Evolutionary conservation across 2,888 invertebrate genomes (phyloP), one percentile per base, ranked within the genome.

Genomic region (Nezara viridula): DNA sequence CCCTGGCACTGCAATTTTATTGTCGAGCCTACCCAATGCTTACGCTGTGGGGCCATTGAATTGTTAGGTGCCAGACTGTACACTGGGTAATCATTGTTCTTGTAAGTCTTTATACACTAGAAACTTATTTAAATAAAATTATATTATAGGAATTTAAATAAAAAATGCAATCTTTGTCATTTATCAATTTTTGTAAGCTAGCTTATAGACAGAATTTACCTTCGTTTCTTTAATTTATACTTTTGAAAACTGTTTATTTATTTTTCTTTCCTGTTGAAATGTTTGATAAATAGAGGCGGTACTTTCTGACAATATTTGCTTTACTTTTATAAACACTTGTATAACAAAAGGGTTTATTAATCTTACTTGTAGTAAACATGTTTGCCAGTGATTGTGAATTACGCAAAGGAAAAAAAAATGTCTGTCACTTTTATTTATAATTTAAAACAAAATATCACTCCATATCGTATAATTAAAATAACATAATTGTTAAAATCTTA

Each of bases 311-410:
- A 77, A 77, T 77, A 77, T 77, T 44, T 44, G 37, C 24, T 24
- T 24, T 21, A 40, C 40, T 77, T 77, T 77, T 37, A 40, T 40
- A 77, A 77, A 77, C 77, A 77, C 21, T 77, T 24, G 77, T 37
- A 77, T 77, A 37, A 60, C 60, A 60, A 60, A 40, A 21, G 21
- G 44, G 24, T 77, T 77, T 77, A 44, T 24, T 77, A 77, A 77
- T 77, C 37, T 40, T 40, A 40, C 77, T 44, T 10, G 77, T 77
- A 77, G 77, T 77, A 77, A 77, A 77, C 77, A 77, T 60, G 27
- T 27, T 16, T 60, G 27, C 27, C 4, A 27, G 60, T 24, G 27
- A 27, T 60, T 14, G 4, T 60, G 27, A 60, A 60, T 27, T 60
- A 27, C 27, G 60, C 16, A 60, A 60, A 60, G 60, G 4, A 27